Evolutionary conservation across 2,888 invertebrate species (phyloP).

Genomic region (Tachystola acroxantha): DNA sequence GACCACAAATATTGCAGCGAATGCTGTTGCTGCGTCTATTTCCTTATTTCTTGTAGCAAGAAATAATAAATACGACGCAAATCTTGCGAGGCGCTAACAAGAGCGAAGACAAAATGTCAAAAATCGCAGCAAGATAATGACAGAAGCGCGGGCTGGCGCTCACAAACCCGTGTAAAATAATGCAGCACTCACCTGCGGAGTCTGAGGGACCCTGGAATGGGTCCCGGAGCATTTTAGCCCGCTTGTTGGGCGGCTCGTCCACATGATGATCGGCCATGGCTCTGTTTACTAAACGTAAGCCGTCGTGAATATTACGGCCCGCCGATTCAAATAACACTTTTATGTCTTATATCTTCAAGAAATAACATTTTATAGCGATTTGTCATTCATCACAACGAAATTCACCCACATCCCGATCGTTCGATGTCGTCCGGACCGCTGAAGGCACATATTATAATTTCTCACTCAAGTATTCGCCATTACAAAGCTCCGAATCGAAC

Average conservation of each 20-base stretch:
- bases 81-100: constrained; percentile 70
- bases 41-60: constrained; percentile 24
- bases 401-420: constrained; percentile 83
- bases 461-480: constrained; percentile 88
- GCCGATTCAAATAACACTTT: constrained; percentile 77
- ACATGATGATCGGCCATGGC: constrained; percentile 96
- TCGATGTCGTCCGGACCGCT: constrained; percentile 84
- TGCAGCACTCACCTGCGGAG: constrained; percentile 84
- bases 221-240: constrained; percentile 93
- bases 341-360: constrained; percentile 73
- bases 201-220: constrained; percentile 90
- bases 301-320: constrained; percentile 80
- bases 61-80: constrained; percentile 71
- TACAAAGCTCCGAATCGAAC: constrained; percentile 84
- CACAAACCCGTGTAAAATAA: constrained; percentile 51
- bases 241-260: constrained; percentile 97
- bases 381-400: constrained; percentile 74
- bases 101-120: constrained; percentile 68
- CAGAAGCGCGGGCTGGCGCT: constrained; percentile 57
- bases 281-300: constrained; percentile 84
- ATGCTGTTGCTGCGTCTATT: constrained; percentile 13
- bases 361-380: constrained; percentile 77
- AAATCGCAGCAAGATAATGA: constrained; percentile 65
- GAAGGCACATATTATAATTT: constrained; percentile 86
- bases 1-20: constrained; percentile 3